Conservation (phyloP, 2,888 invertebrate genomes). For the Platycheirus albimanus region DNA sequence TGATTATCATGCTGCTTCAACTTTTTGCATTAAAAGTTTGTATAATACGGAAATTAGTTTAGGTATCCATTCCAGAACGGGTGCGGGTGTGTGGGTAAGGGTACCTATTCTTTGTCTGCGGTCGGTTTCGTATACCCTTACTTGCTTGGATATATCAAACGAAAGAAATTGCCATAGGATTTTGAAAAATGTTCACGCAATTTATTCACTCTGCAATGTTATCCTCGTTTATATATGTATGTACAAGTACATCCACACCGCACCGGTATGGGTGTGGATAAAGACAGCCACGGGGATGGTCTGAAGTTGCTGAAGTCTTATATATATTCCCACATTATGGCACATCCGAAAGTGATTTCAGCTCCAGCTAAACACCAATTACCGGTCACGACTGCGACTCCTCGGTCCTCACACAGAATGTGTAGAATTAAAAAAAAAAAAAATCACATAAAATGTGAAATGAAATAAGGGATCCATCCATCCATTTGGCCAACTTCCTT, state of each 20-base stretch:
- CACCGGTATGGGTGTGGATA: too few species aligned
- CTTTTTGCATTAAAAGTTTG: neutral
- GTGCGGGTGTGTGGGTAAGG: neutral
- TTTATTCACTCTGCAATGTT: slow-evolving; percentile 19
- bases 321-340: slow-evolving; percentile 21
- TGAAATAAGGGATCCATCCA: slow-evolving; percentile 31
- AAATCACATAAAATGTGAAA: slow-evolving; percentile 22
- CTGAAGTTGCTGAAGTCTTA: slow-evolving; percentile 2
- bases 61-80: neutral
- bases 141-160: neutral
- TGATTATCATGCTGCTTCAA: neutral
- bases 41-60: slow-evolving; percentile 54
- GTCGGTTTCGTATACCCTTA: too few species aligned
- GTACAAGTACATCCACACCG: too few species aligned
- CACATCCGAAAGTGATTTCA: slow-evolving; percentile 39
- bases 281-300: neutral
- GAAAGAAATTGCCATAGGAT: neutral
- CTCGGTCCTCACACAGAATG: neutral
- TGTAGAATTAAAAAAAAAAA: neutral
- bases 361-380: slow-evolving; percentile 62
- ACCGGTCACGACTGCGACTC: slow-evolving; percentile 70
- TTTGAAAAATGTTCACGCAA: slow-evolving; percentile 12
- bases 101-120: neutral
- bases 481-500: neutral
- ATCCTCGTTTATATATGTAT: neutral